Evolutionary conservation across 2,797 vertebrate species (phyloP), one percentile per base, ranked within the genome.

Genomic region (Poeciliopsis infans): DNA sequence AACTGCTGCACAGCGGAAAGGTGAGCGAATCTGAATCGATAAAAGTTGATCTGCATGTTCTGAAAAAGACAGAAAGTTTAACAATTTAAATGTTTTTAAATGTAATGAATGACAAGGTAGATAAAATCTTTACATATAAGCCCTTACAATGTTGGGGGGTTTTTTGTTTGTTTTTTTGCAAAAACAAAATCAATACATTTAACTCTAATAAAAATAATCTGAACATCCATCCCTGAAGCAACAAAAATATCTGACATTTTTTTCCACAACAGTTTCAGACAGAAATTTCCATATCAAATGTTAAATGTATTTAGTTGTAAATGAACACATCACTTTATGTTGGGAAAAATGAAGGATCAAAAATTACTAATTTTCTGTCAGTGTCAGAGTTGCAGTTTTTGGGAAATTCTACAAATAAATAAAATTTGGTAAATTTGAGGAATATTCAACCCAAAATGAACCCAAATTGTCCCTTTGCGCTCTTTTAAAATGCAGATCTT

Each of bases 1-100:
- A 98, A 68, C 95, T 99, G 59, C 93, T 99, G 86, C 97, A 99
- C 94, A 97, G 97, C 0, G 98, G 98, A 3, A 98, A 97, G 84
- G 94, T 94, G 80, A 87, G 86, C 77, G 64, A 59, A 0, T 57
- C 46, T 5, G 46, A 49, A 72, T 70, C 25, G 13, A 2, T 39
- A 10, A 23, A 41, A 41, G 36, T 23, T 23, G 10, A 31, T 68
- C 59, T 61, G 59, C 31, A 18, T 61, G 59, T 33, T 33, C 59
- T 61, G 59, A 61, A 31, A 28, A 31, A 61, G 28, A n/a, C 23
- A 12, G 53, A n/a, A 28, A 28, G 55, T 13, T 59, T 31, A 59
- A 13, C 1, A 0, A 59, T 31, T 28, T 13, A 59, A 61, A 59
- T 59, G 57, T 16, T 59, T 31, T 59, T 31, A 31, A 57, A 61